Evolutionary conservation across 2,797 vertebrate genomes (phyloP).

Genomic region (Dendrocincla tyrannina): DNA sequence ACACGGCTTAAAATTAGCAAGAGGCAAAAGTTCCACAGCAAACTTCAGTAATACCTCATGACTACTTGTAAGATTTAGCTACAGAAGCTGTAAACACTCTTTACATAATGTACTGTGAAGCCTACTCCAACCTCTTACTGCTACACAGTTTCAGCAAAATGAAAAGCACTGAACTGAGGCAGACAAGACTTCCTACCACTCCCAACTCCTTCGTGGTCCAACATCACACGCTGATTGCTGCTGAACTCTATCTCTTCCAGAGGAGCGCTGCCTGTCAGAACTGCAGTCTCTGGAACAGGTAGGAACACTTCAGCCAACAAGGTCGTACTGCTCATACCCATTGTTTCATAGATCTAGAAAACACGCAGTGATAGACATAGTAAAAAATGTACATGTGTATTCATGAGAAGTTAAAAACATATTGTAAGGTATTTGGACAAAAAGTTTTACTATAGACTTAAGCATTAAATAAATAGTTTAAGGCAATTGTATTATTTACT

Average conservation of each 20-base stretch:
- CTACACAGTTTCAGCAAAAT: not conserved
- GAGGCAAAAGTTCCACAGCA: not conserved
- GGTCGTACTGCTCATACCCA: slow-evolving; percentile 75
- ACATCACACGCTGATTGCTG: slow-evolving; percentile 87
- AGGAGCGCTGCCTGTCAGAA: slow-evolving; percentile 80
- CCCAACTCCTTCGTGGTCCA: slow-evolving; percentile 94
- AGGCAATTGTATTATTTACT: not conserved
- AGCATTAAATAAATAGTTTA: not conserved
- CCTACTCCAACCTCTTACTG: not conserved
- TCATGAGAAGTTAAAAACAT: not conserved
- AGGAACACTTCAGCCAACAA: slow-evolving; percentile 88
- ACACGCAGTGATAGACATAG: not conserved
- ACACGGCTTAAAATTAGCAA: not conserved
- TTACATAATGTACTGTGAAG: not conserved
- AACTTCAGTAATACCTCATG: not conserved
- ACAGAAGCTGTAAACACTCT: not conserved
- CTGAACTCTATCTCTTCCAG: slow-evolving; percentile 93
- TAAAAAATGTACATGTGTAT: not conserved
- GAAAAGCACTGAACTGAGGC: not conserved
- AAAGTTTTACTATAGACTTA: not conserved
- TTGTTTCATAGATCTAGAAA: slow-evolving; percentile 87
- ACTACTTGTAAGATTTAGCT: not conserved
- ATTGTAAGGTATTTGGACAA: not conserved
- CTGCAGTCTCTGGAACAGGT: slow-evolving; percentile 87
- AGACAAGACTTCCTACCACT: slow-evolving; percentile 81